Evolutionary conservation across 1,140 invertebrate species (phyloP).

Genomic region (Cyrtorhinus lividipennis): DNA sequence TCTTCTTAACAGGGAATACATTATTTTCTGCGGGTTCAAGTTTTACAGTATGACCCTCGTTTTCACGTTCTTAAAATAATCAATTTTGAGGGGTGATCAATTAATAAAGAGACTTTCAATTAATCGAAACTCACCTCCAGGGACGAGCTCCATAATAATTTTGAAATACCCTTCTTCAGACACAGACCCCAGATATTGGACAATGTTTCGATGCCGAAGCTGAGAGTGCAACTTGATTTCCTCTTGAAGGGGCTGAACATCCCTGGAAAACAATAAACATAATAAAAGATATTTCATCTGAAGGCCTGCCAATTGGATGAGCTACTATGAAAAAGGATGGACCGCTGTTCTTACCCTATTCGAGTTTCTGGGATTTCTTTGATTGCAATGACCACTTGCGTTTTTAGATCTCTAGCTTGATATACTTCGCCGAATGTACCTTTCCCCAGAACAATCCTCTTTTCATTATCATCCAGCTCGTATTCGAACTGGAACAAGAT

Average conservation of each 20-base stretch:
- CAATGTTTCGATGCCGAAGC: conserved; percentile 90
- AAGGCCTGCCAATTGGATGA: no score
- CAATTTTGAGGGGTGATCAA: no score
- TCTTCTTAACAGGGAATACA: no score
- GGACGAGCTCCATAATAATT: conserved; percentile 99
- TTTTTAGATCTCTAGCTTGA: conserved; percentile 84
- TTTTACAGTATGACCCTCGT: no score
- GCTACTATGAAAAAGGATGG: no score
- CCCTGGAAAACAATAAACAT: conserved; percentile 32
- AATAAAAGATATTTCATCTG: neutral
- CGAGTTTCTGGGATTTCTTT: conserved; percentile 92
- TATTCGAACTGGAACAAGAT: conserved; percentile 72
- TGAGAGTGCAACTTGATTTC: conserved; percentile 97
- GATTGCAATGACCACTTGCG: conserved; percentile 90
- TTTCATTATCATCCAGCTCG: conserved; percentile 80
- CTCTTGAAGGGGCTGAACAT: conserved; percentile 95
- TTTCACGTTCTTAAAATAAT: no score
- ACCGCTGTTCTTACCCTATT: conserved; percentile 63
- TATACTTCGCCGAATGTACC: conserved; percentile 95
- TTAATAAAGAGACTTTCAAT: no score
- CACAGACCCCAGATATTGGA: conserved; percentile 90
- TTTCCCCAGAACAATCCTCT: conserved; percentile 77
- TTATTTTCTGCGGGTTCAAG: no score
- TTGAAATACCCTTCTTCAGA: conserved; percentile 91
- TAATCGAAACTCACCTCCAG: conserved; percentile 41